These are phyloP conservation scores for Drosophila melanica DNA, from an alignment of 1,140 invertebrate species.

Conservation along the genomic window DNA sequence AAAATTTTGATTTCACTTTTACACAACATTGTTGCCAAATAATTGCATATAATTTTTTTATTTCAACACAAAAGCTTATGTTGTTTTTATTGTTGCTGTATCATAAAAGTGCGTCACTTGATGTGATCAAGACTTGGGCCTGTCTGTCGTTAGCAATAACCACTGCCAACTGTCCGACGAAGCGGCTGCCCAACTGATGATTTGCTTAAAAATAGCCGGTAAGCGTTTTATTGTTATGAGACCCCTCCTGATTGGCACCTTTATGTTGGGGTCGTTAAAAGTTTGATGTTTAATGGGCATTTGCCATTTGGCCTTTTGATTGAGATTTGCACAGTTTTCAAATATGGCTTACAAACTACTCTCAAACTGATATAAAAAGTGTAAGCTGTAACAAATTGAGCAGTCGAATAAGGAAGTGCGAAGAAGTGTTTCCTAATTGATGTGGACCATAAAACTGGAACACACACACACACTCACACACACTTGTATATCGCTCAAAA, in stretches of 20 bases:
- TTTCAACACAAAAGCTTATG: not conserved
- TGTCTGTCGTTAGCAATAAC: not conserved
- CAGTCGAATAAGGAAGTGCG: constrained; percentile 13
- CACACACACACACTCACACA: constrained; percentile 6
- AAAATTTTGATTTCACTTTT: not conserved
- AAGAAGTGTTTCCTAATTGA: not conserved
- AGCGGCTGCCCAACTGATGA: constrained; percentile 8
- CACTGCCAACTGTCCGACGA: not conserved
- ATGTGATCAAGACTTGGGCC: not conserved
- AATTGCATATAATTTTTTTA: not conserved
- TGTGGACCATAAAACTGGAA: constrained; percentile 4
- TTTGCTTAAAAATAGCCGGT: not conserved
- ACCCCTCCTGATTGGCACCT: not conserved
- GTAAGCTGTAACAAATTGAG: not conserved
- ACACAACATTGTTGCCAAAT: not conserved
- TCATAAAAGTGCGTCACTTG: not conserved
- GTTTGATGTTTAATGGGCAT: constrained; percentile 8
- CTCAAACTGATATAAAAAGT: constrained; percentile 12
- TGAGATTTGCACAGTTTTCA: not conserved
- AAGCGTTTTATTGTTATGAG: constrained; percentile 8
- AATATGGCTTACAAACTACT: not conserved
- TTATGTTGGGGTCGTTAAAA: constrained; percentile 10
- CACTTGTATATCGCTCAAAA: constrained; percentile 10
- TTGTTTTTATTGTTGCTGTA: not conserved
- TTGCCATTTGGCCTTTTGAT: not conserved